A percentile compares a stretch with the other conserved stretches of the same genome.
phyloP scores from a whole-genome alignment of 2,113 vertebrate genomes.

The Catharus fuscescens region DNA sequence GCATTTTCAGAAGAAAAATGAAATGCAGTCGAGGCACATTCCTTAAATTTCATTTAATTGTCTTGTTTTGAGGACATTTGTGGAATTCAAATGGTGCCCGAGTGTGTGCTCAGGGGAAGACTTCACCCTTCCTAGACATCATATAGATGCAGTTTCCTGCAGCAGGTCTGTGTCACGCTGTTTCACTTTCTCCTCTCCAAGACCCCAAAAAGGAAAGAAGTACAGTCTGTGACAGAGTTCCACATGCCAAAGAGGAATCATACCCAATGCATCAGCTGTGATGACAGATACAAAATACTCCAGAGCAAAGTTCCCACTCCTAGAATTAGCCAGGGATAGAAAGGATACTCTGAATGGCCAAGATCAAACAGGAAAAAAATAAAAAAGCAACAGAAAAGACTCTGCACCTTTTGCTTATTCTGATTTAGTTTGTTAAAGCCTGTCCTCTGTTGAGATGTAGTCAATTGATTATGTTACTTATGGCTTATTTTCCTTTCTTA shows the following conservation, averaged over 20 bases:
- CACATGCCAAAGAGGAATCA: slow-evolving; percentile 8
- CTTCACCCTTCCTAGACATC: background rate
- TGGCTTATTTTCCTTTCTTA: background rate
- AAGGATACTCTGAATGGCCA: slow-evolving; percentile 43
- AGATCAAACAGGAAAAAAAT: background rate
- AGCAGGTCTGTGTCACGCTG: background rate
- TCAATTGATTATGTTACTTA: background rate
- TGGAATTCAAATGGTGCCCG: background rate
- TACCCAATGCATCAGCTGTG: slow-evolving; percentile 44
- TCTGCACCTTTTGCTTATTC: background rate
- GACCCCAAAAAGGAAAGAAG: background rate
- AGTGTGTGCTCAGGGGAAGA: background rate
- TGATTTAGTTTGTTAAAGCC: background rate
- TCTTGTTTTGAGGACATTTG: background rate
- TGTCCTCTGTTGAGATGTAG: background rate
- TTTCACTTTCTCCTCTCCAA: background rate
- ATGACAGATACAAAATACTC: slow-evolving; percentile 50
- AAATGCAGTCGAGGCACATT: background rate
- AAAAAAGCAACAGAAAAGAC: background rate
- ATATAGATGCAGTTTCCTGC: background rate
- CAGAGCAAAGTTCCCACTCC: background rate
- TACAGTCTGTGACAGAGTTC: slow-evolving; percentile 1
- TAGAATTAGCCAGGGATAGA: slow-evolving; percentile 33
- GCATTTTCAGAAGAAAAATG: background rate
- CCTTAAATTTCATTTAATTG: background rate